Conservation (phyloP, 2,797 vertebrate species). For the Sebastes nivosus region DNA sequence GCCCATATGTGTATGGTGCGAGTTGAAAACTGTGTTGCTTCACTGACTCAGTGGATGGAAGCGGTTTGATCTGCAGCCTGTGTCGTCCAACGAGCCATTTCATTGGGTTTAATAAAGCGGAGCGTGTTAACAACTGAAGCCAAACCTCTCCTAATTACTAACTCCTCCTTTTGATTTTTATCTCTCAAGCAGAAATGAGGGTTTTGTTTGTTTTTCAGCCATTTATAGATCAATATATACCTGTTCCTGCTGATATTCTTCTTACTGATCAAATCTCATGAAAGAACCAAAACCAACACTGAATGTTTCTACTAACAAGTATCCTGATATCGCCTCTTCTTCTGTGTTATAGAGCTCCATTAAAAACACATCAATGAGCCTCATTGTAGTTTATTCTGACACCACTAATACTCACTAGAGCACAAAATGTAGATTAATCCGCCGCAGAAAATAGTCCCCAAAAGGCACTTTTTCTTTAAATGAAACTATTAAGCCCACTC, state of each 20-base stretch:
- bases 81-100: slow-evolving; percentile 64
- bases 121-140: slow-evolving; percentile 61
- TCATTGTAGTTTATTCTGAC: no score
- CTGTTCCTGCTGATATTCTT: no score
- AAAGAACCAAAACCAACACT: neutral
- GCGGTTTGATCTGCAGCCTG: slow-evolving; percentile 62
- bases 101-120: slow-evolving; percentile 71
- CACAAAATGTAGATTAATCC: no score
- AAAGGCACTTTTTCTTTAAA: no score
- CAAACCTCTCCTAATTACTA: neutral
- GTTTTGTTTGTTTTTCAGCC: neutral
- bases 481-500: no score
- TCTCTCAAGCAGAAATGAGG: neutral
- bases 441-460: no score
- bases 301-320: neutral
- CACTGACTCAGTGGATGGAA: neutral
- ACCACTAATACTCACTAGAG: no score
- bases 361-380: no score
- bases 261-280: no score
- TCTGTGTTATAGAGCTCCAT: no score
- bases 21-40: neutral
- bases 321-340: no score
- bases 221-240: neutral
- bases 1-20: no score
- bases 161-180: neutral